phyloP scores from a whole-genome alignment of 2,888 invertebrate genomes.

The Perizoma affinitatum region DNA sequence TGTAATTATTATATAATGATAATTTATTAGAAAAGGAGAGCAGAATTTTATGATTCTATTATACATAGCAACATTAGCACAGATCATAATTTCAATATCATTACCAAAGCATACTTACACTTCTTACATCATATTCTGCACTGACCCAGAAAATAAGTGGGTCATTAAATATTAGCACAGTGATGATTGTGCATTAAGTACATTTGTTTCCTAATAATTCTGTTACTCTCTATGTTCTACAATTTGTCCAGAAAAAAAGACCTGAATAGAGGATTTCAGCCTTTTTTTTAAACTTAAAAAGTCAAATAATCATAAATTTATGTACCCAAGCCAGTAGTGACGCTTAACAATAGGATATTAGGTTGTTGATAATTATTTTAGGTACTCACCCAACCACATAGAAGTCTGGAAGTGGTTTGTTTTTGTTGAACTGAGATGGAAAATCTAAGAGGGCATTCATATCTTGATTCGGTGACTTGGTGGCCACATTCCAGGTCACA shows the following conservation, averaged over 20 bases:
- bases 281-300: too few species aligned
- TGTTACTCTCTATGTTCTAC: too few species aligned
- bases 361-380: neutral
- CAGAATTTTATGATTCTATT: too few species aligned
- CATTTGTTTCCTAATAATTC: too few species aligned
- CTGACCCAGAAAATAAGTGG: slow-evolving; percentile 43
- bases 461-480: slow-evolving; percentile 89
- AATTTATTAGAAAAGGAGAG: too few species aligned
- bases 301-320: too few species aligned
- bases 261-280: too few species aligned
- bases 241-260: too few species aligned
- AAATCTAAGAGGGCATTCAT: slow-evolving; percentile 89
- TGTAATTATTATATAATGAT: too few species aligned
- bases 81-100: slow-evolving; percentile 4
- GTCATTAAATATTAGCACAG: slow-evolving; percentile 32
- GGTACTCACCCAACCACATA: slow-evolving; percentile 90
- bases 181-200: too few species aligned
- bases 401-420: slow-evolving; percentile 89
- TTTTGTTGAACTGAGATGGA: slow-evolving; percentile 84
- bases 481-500: slow-evolving; percentile 96
- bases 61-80: neutral
- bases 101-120: neutral
- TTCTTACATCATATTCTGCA: slow-evolving; percentile 12
- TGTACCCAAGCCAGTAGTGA: too few species aligned
- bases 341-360: too few species aligned